A percentile compares a stretch with the other conserved stretches of the same genome.
phyloP scores from a whole-genome alignment of 2,888 invertebrate genomes.

The Hirtodrosophila alboralis region DNA sequence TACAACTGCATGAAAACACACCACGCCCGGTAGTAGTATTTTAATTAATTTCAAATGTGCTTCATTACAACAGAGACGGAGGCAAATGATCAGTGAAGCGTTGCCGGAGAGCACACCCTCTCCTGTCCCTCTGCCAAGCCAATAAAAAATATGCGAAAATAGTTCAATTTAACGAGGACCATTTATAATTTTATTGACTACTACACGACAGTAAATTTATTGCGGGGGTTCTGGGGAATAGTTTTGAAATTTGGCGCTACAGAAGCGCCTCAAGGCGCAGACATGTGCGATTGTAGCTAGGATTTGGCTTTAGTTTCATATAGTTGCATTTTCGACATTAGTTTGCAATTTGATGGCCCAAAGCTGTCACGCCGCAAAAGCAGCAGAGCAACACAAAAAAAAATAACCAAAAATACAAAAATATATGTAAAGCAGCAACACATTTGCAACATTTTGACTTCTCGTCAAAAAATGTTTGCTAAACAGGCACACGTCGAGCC shows the following conservation, averaged over 20 bases:
- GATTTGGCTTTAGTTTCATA: conserved; percentile 16
- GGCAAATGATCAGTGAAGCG: conserved; percentile 44
- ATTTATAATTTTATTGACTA: conserved; percentile 74
- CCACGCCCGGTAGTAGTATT: conserved; percentile 69
- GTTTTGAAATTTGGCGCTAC: conserved; percentile 65
- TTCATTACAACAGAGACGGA: conserved; percentile 49
- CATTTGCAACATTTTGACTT: conserved; percentile 72
- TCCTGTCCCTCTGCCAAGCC: neutral
- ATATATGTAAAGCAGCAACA: conserved; percentile 57
- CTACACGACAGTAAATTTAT: conserved; percentile 44
- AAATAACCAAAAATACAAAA: conserved; percentile 2
- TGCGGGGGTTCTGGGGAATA: conserved; percentile 52
- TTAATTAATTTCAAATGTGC: conserved; percentile 67
- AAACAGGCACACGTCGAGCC: conserved; percentile 77
- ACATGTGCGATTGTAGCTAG: conserved; percentile 48
- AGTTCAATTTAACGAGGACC: conserved; percentile 68
- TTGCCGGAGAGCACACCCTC: conserved; percentile 14
- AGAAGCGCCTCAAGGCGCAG: conserved; percentile 59
- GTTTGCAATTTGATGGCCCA: conserved; percentile 75
- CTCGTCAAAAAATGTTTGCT: conserved; percentile 75
- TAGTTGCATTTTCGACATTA: conserved; percentile 73
- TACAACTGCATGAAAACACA: conserved; percentile 59
- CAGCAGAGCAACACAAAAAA: conserved; percentile 24
- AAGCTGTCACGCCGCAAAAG: conserved; percentile 79
- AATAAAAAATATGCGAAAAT: conserved; percentile 51